Evolutionary conservation across 92 coral and sea anemone genomes (phyloP).

Genomic region (Parazoanthus atlanticus): DNA sequence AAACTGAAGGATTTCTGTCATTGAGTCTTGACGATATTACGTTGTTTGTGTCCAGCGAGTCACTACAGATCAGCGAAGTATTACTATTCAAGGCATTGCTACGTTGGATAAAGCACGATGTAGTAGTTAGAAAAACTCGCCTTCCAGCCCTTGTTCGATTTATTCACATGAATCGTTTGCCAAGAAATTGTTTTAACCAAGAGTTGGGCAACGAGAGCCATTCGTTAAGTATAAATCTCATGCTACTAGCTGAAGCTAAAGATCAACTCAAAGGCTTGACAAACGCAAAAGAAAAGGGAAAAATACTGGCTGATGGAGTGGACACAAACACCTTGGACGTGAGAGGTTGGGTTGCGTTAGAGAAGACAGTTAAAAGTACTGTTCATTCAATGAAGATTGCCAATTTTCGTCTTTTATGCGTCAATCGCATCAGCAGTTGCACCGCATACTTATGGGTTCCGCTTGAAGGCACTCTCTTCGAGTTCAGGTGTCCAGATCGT

Average conservation of each 20-base stretch:
- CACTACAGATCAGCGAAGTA: slow-evolving; percentile 10
- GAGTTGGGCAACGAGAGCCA: not conserved
- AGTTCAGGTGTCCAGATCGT: slow-evolving; percentile 13
- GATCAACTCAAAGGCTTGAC: not conserved
- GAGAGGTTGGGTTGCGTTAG: not conserved
- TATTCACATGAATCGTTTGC: slow-evolving; percentile 5
- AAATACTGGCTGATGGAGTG: not conserved
- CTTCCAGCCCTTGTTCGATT: not conserved
- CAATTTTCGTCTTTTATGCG: slow-evolving; percentile 7
- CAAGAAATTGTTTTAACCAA: not conserved
- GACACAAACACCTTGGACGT: not conserved
- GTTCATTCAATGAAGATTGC: not conserved
- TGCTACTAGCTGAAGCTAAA: slow-evolving; percentile 1
- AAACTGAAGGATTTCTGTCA: slow-evolving; percentile 17
- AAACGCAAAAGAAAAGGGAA: not conserved
- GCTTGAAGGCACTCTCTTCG: slow-evolving; percentile 6
- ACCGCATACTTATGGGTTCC: slow-evolving; percentile 6
- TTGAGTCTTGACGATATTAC: not conserved
- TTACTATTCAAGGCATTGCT: not conserved
- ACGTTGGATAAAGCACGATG: slow-evolving; percentile 13
- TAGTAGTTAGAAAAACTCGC: not conserved
- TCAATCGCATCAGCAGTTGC: slow-evolving; percentile 15
- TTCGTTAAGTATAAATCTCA: not conserved
- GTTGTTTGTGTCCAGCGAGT: not conserved
- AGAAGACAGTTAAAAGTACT: not conserved